These are phyloP conservation scores for Leptinotarsa haldemani DNA, from an alignment of 2,888 invertebrate genomes.

Conservation along the genomic window DNA sequence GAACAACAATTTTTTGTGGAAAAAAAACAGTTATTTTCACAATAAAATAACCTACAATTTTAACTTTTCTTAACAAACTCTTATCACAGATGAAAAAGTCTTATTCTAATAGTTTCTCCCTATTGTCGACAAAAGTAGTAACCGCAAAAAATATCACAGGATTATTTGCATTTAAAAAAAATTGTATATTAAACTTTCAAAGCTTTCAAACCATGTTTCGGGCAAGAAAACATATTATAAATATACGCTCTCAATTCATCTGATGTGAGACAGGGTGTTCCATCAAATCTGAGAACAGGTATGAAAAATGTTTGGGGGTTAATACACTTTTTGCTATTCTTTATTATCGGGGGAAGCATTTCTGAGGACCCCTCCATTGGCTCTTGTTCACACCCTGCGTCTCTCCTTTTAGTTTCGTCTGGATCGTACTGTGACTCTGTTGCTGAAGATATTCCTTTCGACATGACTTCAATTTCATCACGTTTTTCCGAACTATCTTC, in stretches of 20 bases:
- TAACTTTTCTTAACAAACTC: not conserved
- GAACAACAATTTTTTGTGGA: not conserved
- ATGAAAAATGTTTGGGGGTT: slow-evolving; percentile 46
- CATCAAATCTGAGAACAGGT: slow-evolving; percentile 48
- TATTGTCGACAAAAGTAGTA: slow-evolving; percentile 31
- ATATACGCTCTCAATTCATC: slow-evolving; percentile 48
- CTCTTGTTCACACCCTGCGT: not conserved
- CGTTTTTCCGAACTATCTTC: not conserved
- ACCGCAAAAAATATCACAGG: slow-evolving; percentile 31
- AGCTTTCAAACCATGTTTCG: slow-evolving; percentile 23
- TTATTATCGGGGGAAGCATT: not conserved
- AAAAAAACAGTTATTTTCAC: not conserved
- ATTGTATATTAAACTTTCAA: not conserved
- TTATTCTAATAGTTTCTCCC: slow-evolving; percentile 2
- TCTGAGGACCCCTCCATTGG: not conserved
- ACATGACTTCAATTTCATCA: not conserved
- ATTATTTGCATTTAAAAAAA: not conserved
- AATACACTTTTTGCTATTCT: not conserved
- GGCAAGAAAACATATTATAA: slow-evolving; percentile 41
- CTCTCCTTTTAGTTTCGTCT: no score
- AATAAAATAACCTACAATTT: slow-evolving; percentile 5
- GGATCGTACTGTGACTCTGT: not conserved
- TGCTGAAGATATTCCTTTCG: not conserved
- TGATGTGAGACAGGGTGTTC: slow-evolving; percentile 41
- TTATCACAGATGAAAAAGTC: slow-evolving; percentile 1